Evolutionary conservation across 2,113 vertebrate genomes (phyloP), one percentile per base, ranked within the genome.

Genomic region (Rhagologus leucostigma): DNA sequence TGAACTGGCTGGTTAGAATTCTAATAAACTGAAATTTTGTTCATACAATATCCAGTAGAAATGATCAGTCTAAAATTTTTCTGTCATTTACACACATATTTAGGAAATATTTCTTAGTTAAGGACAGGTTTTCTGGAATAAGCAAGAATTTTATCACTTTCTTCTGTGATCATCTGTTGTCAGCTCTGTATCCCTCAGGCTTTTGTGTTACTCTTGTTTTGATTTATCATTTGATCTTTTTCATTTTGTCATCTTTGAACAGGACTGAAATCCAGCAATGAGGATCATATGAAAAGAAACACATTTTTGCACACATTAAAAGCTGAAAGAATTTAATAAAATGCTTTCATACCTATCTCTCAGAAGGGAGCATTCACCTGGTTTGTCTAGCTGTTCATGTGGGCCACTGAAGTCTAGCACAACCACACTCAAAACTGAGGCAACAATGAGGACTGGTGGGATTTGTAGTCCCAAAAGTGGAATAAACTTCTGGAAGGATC

Each of bases 171-270:
- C 92, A 90, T 92, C 79, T 95, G 76, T 93, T 96, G 96, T 96
- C 96, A 96, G 88, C 75, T 89, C 88, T 93, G 88, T 81, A 92
- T 92, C 92, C 92, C 90, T 78, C 90, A 92, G 92, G 93, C 93
- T 96, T 97, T 95, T 96, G 80, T 94, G 85, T 93, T 96, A 78
- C 69, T 93, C 44, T 71, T 96, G 86, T 95, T 94, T 97, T 93
- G 93, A 96, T 96, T 96, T 88, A 93, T 88, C 76, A 92, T 96
- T 96, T 95, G 95, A 96, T 97, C 95, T 94, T 88, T 90, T 92
- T 94, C 92, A 95, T 94, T 96, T 97, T 96, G 95, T 95, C 88
- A 52, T 94, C 96, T 97, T 95, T 96, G 95, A 97, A 94, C 64
- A 60, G 0, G 3, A 81, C 35, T 68, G 95, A 95, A 92, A 96